phyloP scores from a whole-genome alignment of 2,888 invertebrate genomes.

The Agonum fuliginosum region DNA sequence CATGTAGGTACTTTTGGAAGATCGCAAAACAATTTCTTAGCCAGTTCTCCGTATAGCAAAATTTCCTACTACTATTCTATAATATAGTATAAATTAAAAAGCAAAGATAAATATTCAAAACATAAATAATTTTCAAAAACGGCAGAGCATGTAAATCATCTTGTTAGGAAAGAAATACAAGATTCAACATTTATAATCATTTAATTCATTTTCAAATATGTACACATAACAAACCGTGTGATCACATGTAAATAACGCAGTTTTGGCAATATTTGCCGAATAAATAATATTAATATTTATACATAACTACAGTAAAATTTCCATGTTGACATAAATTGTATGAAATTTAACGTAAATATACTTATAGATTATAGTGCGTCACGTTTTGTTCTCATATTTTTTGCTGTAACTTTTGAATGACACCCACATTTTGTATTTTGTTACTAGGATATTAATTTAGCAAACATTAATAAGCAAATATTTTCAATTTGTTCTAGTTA shows the following conservation, averaged over 20 bases:
- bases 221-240: conserved; percentile 23
- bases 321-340: conserved; percentile 11
- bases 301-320: conserved; percentile 34
- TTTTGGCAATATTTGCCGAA: conserved; percentile 25
- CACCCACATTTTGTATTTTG: background rate
- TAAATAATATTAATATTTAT: conserved; percentile 33
- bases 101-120: conserved; percentile 10
- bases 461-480: background rate
- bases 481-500: background rate
- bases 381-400: conserved; percentile 8
- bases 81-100: background rate
- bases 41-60: conserved; percentile 1
- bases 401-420: background rate
- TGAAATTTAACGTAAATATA: conserved; percentile 24
- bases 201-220: conserved; percentile 23
- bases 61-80: conserved; percentile 3
- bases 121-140: conserved; percentile 18
- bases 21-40: background rate
- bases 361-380: conserved; percentile 16
- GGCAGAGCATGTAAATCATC: background rate
- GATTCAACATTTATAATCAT: conserved; percentile 21
- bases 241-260: conserved; percentile 29
- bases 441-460: background rate
- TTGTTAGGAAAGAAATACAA: conserved; percentile 25
- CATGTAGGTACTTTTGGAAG: background rate